These are phyloP conservation scores for Umimayanthus chanpuru DNA, from an alignment of 92 coral and sea anemone species.

Conservation along the genomic window DNA sequence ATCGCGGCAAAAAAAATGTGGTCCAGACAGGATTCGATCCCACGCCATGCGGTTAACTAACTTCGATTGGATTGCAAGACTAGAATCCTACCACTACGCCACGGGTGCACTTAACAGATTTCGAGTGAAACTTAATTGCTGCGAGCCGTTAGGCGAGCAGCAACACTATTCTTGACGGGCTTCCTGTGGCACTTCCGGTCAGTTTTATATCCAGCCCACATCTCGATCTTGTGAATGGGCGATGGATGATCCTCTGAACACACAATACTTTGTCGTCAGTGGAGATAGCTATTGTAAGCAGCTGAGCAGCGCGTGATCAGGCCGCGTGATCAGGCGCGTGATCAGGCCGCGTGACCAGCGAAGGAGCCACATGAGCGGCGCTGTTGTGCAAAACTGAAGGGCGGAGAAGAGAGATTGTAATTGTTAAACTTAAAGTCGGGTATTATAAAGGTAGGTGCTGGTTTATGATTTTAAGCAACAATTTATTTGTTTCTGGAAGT, in stretches of 20 bases:
- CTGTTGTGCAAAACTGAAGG: not conserved
- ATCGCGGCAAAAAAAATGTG: no score
- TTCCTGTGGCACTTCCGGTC: constrained; percentile 17
- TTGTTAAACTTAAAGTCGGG: constrained; percentile 20
- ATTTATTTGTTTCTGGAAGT: constrained; percentile 52
- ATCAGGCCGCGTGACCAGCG: constrained; percentile 7
- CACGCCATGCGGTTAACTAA: no score
- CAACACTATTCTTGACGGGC: no score
- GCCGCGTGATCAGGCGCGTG: not conserved
- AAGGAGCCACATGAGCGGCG: not conserved
- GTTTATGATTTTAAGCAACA: constrained; percentile 38
- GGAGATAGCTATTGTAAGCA: constrained; percentile 17
- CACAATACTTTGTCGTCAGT: not conserved
- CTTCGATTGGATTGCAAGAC: no score
- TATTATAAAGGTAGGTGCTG: constrained; percentile 8
- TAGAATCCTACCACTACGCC: no score
- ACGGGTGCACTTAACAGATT: no score
- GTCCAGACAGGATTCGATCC: no score
- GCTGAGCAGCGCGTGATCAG: not conserved
- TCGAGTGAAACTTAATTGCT: no score
- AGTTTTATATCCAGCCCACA: not conserved
- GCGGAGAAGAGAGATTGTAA: not conserved
- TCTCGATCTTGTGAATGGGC: not conserved
- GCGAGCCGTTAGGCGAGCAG: no score
- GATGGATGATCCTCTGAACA: constrained; percentile 1